Evolutionary conservation across 2,888 invertebrate species (phyloP).

Genomic region (Pogonocherus hispidulus): DNA sequence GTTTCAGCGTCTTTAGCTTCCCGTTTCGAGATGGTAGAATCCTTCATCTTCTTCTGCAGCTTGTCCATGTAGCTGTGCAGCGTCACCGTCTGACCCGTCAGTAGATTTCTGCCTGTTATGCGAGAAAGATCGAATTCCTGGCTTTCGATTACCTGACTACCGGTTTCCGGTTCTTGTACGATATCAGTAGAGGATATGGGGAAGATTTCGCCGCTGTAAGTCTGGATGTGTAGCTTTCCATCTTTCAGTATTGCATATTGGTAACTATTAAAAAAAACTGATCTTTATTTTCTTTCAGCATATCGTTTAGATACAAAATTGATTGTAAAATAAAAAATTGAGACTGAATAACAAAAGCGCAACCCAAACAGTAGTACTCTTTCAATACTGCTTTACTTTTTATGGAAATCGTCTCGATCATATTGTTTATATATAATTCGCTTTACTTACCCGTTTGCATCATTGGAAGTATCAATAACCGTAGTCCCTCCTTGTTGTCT

Average conservation of each 20-base stretch:
- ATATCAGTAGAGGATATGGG: slow-evolving; percentile 9
- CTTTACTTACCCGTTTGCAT: slow-evolving; percentile 14
- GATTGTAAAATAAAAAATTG: too few relatives aligned
- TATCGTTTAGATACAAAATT: too few relatives aligned
- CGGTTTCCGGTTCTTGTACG: neutral
- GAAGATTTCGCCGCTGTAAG: slow-evolving; percentile 5
- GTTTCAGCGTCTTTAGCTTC: neutral
- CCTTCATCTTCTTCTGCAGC: slow-evolving; percentile 43
- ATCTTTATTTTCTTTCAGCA: neutral
- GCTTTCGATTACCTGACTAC: neutral
- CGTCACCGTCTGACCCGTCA: slow-evolving; percentile 58
- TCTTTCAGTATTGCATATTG: slow-evolving; percentile 50
- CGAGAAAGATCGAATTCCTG: slow-evolving; percentile 42
- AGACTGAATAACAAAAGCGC: too few relatives aligned
- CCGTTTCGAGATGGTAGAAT: neutral
- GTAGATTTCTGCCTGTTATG: slow-evolving; percentile 55
- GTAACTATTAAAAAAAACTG: slow-evolving; percentile 29
- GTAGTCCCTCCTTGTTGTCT: slow-evolving; percentile 32
- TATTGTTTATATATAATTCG: too few relatives aligned
- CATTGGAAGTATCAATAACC: neutral
- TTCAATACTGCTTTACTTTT: too few relatives aligned
- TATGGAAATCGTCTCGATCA: too few relatives aligned
- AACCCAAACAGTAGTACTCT: too few relatives aligned
- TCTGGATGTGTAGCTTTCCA: slow-evolving; percentile 47
- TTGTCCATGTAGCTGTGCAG: slow-evolving; percentile 56